These are phyloP conservation scores for Saccostrea cuccullata DNA, from an alignment of 1,140 invertebrate genomes.

Conservation along the genomic window DNA sequence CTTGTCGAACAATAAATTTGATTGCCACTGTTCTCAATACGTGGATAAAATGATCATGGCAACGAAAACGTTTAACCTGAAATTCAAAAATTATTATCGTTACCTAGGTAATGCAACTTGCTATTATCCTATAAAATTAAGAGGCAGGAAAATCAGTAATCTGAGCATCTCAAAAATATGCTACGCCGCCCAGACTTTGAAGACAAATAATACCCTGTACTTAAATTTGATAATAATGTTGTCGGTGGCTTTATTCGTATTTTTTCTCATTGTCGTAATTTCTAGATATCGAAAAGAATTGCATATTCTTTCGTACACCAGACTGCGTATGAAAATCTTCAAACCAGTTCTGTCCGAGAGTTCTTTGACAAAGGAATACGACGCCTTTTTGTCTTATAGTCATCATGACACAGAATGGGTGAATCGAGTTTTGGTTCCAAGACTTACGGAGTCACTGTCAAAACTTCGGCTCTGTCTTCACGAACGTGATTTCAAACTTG, in stretches of 20 bases:
- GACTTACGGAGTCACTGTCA: constrained; percentile 51
- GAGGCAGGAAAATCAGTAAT: not conserved
- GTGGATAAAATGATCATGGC: not conserved
- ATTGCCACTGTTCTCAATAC: not conserved
- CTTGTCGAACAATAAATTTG: not conserved
- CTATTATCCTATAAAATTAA: not conserved
- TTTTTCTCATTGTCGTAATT: not conserved
- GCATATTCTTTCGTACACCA: not conserved
- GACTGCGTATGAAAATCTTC: not conserved
- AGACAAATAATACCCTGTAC: too few relatives aligned
- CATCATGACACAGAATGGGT: constrained; percentile 65
- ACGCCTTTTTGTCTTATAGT: constrained; percentile 71
- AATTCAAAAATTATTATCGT: not conserved
- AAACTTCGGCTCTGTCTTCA: constrained; percentile 68
- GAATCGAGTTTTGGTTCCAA: constrained; percentile 51
- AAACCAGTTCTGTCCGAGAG: not conserved
- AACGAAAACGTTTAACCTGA: not conserved
- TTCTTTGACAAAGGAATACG: constrained; percentile 47
- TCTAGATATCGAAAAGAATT: constrained; percentile 3
- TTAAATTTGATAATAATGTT: not conserved
- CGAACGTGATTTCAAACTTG: constrained; percentile 69
- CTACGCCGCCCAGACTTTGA: not conserved
- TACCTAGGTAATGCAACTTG: not conserved
- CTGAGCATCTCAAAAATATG: not conserved
- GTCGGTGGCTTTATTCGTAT: not conserved